Evolutionary conservation across 2,797 vertebrate species (phyloP), one percentile per base, ranked within the genome.

Genomic region (Euphonia xanthogaster): DNA sequence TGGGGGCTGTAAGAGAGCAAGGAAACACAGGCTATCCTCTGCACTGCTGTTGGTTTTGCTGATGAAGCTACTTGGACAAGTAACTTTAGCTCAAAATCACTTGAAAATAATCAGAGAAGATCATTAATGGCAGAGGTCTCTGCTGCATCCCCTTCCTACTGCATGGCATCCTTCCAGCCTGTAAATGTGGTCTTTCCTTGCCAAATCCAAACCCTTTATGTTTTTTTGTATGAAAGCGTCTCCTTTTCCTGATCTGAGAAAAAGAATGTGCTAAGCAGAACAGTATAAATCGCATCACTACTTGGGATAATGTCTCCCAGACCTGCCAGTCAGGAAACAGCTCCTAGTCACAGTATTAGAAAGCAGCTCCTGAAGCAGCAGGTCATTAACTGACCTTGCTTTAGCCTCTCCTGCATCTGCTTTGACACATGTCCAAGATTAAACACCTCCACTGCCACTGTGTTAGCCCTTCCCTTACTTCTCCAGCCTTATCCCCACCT

Each of bases 251-350:
- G 25, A 18, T 37, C 42, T 35, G 48, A 85, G 55, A 87, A 87
- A 66, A 50, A 65, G 33, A 82, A 68, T 2, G 3, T 19, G 15
- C 28, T 57, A 66, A 85, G 53, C n/a, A 76, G 63, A 85, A 51
- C 0, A 1, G 33, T 28, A 39, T 37, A 75, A 81, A 68, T 39
- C 51, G 12, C 0, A 0, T 53, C 28, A 24, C 8, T 30, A 33
- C 2, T 6, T 27, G 63, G 51, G 31, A 58, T 44, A 78, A 40
- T 14, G 14, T 40, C 50, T 58, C 33, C 33, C 35, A 75, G 58
- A 68, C 15, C 12, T 47, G 30, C 54, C 63, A 37, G 42, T 47
- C 28, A 50, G 28, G 21, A 90, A 86, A 37, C 31, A 62, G 66
- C 21, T 82, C 10, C 58, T 31, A 14, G 23, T 10, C 51, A 28